These are phyloP conservation scores for Cydia fagiglandana DNA, from an alignment of 1,140 invertebrate species.

Conservation along the genomic window DNA sequence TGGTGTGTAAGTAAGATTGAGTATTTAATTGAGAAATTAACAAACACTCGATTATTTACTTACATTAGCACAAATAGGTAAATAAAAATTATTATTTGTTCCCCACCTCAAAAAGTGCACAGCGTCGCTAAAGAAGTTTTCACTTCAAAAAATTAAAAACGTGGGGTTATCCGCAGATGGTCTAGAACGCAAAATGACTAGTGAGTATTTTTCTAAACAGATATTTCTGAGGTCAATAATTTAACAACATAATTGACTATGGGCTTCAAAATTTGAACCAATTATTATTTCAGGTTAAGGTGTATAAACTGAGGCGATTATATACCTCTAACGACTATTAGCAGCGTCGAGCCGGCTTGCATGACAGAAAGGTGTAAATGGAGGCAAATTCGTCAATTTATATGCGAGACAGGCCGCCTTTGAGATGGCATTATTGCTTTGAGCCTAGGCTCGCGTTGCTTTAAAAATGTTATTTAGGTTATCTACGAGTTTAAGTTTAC, in stretches of 20 bases:
- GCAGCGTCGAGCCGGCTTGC: slow-evolving; percentile 51
- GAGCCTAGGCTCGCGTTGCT: slow-evolving; percentile 29
- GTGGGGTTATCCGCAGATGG: too few species aligned
- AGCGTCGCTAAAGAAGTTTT: too few species aligned
- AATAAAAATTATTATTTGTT: too few species aligned
- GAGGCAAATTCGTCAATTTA: slow-evolving; percentile 77
- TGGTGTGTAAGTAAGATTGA: too few species aligned
- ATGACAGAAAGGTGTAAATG: slow-evolving; percentile 72
- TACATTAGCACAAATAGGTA: too few species aligned
- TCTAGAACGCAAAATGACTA: too few species aligned
- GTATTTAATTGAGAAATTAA: too few species aligned
- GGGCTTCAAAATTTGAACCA: not conserved
- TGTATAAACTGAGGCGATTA: slow-evolving; percentile 66
- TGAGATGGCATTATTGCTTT: slow-evolving; percentile 61
- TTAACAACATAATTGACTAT: not conserved
- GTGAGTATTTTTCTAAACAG: not conserved
- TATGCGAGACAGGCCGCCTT: slow-evolving; percentile 74
- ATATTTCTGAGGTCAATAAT: not conserved
- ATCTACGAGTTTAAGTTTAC: slow-evolving; percentile 4
- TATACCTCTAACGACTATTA: slow-evolving; percentile 69
- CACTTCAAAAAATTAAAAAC: too few species aligned
- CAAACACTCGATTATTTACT: too few species aligned
- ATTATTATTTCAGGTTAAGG: slow-evolving; percentile 45
- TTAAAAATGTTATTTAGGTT: slow-evolving; percentile 28
- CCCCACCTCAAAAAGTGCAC: too few species aligned